Conservation (phyloP, 2,888 invertebrate species). For the Chesias legatella region DNA sequence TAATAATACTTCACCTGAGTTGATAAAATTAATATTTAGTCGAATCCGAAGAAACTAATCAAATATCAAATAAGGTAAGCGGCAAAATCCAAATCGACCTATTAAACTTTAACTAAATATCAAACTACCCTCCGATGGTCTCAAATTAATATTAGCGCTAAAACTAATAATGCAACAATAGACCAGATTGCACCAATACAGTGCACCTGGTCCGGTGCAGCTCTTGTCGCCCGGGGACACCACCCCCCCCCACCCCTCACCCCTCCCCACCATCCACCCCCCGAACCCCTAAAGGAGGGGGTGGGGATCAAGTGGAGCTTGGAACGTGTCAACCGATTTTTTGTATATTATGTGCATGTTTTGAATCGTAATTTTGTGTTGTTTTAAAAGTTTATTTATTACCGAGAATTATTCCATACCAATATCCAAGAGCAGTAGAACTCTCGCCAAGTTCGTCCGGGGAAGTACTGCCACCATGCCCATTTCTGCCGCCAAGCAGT, state of each 20-base stretch:
- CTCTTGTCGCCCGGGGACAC: slow-evolving; percentile 46
- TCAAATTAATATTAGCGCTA: slow-evolving; percentile 37
- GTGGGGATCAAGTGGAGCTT: slow-evolving; percentile 32
- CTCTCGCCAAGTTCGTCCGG: no score
- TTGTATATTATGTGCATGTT: slow-evolving; percentile 43
- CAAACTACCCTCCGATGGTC: slow-evolving; percentile 24
- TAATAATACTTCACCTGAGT: no score
- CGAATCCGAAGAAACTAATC: no score
- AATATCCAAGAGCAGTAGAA: no score
- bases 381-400: no score
- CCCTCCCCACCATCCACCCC: slow-evolving; percentile 16
- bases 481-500: no score
- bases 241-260: slow-evolving; percentile 23
- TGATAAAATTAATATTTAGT: no score
- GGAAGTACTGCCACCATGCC: no score
- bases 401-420: no score
- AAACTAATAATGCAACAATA: slow-evolving; percentile 55
- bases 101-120: slow-evolving; percentile 15
- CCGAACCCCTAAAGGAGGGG: slow-evolving; percentile 27
- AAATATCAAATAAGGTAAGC: no score
- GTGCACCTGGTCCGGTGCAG: slow-evolving; percentile 58
- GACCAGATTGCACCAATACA: slow-evolving; percentile 64
- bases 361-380: slow-evolving; percentile 19
- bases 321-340: slow-evolving; percentile 61
- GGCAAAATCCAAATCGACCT: slow-evolving; percentile 18